Evolutionary conservation across 2,888 invertebrate genomes (phyloP).

Genomic region (Heteromyza rotundicornis): DNA sequence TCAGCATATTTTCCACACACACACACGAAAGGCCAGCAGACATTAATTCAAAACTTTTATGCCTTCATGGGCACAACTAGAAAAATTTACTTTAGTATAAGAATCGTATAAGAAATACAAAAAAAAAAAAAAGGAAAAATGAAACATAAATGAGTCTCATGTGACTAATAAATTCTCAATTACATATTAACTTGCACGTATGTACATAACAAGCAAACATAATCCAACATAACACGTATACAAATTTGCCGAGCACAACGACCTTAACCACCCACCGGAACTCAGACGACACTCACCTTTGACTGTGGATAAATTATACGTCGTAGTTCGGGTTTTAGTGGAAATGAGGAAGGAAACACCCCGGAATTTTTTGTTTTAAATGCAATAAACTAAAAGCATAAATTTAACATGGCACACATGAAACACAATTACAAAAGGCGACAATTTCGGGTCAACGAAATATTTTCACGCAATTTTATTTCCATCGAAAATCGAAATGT

Average conservation of each 20-base stretch:
- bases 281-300: slow-evolving; percentile 1
- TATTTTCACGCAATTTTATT: slow-evolving; percentile 15
- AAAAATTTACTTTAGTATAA: slow-evolving; percentile 8
- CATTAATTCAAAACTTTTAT: slow-evolving; percentile 3
- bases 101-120: no score
- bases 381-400: slow-evolving; percentile 7
- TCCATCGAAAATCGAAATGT: slow-evolving; percentile 13
- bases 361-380: not conserved
- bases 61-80: not conserved
- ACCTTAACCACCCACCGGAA: not conserved
- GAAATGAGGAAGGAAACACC: slow-evolving; percentile 1
- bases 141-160: slow-evolving; percentile 55
- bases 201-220: not conserved
- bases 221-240: not conserved
- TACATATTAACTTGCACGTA: slow-evolving; percentile 32
- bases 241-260: slow-evolving; percentile 2
- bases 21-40: not conserved
- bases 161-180: slow-evolving; percentile 57
- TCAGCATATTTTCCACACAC: not conserved
- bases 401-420: slow-evolving; percentile 2
- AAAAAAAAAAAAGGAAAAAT: no score
- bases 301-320: not conserved
- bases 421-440: not conserved
- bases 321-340: no score
- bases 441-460: not conserved